A percentile compares a stretch with the other conserved stretches of the same genome.
phyloP scores from a whole-genome alignment of 1,140 invertebrate genomes.

The roundworm (Caenorhabditis elegans) region WBcel235 BX284603.4:1743001-1743500 shows the following conservation, averaged over 20 bases:
- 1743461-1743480: background rate
- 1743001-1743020: background rate
- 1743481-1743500: background rate
- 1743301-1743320: no score
- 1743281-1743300: no score
- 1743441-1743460: background rate
- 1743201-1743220: no score
- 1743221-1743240: no score
- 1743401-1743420: background rate
- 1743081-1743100: background rate
- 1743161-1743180: background rate
- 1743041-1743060: background rate
- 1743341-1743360: no score
- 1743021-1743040: no score
- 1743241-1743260: no score
- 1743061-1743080: background rate
- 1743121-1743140: background rate
- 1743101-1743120: background rate
- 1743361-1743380: no score
- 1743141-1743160: slow-evolving; percentile 2
- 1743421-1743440: background rate
- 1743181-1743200: no score
- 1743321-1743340: no score
- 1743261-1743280: no score
- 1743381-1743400: no score